Evolutionary conservation across 2,888 invertebrate genomes (phyloP).

Genomic region (Dyspetes luteomarginatus): DNA sequence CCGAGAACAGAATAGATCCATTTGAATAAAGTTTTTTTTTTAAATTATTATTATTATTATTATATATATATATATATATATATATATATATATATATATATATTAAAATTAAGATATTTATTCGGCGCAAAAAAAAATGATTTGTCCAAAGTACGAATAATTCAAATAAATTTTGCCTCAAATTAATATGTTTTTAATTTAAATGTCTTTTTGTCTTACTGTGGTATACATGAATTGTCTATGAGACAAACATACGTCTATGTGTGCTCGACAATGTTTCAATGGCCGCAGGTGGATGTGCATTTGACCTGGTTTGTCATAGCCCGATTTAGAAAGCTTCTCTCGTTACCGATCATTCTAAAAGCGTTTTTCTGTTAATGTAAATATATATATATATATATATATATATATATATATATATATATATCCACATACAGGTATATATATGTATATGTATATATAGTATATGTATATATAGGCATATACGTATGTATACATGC

Average conservation of each 20-base stretch:
- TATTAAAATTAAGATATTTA: no score
- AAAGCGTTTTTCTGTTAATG: conserved; percentile 42
- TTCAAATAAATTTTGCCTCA: background rate
- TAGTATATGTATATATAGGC: conserved; percentile 34
- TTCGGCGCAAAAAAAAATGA: background rate
- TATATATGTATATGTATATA: no score
- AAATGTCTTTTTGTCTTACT: background rate
- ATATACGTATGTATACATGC: background rate
- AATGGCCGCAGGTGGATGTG: conserved; percentile 37
- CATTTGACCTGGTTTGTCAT: conserved; percentile 62
- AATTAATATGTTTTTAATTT: background rate
- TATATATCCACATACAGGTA: no score
- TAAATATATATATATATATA: conserved; percentile 8
- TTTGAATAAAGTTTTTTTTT: no score
- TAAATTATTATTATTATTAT: no score
- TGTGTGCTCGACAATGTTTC: conserved; percentile 20
- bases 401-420: background rate
- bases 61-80: no score
- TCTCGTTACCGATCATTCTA: conserved; percentile 54
- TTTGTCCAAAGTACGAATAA: background rate
- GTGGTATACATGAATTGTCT: no score
- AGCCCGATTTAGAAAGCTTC: conserved; percentile 62
- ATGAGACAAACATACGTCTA: background rate
- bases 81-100: no score
- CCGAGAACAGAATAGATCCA: background rate